These are phyloP conservation scores for Macroramphosus scolopax DNA, from an alignment of 2,797 vertebrate species.

Conservation along the genomic window DNA sequence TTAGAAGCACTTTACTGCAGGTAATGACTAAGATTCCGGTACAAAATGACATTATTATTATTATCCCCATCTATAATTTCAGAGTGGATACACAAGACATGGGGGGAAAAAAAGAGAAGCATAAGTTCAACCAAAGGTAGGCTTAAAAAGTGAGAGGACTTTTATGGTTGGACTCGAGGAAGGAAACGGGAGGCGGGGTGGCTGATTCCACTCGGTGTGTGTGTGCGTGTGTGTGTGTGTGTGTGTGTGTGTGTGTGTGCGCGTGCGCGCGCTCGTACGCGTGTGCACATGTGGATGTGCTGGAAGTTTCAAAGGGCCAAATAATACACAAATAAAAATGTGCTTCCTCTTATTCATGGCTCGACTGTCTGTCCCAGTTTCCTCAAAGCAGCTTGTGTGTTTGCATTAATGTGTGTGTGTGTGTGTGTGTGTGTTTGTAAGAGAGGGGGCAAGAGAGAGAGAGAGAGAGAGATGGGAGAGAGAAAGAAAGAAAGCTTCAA, in stretches of 20 bases:
- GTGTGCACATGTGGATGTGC: slow-evolving; percentile 30
- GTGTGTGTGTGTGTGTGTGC: slow-evolving; percentile 4
- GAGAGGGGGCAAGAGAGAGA: slow-evolving; percentile 20
- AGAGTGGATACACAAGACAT: slow-evolving; percentile 81
- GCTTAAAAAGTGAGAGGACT: slow-evolving; percentile 74
- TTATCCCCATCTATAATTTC: slow-evolving; percentile 87
- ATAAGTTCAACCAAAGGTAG: slow-evolving; percentile 84
- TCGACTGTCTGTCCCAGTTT: slow-evolving; percentile 62
- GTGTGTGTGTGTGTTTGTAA: slow-evolving; percentile 6
- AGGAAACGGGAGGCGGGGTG: slow-evolving; percentile 48
- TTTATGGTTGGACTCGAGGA: slow-evolving; percentile 56
- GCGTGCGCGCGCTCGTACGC: slow-evolving; percentile 6
- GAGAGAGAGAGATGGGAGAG: slow-evolving; percentile 36
- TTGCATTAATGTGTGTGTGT: slow-evolving; percentile 15
- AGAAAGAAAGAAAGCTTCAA: slow-evolving; percentile 50
- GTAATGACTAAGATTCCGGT: slow-evolving; percentile 87
- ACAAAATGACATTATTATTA: slow-evolving; percentile 89
- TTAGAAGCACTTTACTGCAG: slow-evolving; percentile 89
- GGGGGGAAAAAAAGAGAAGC: slow-evolving; percentile 66
- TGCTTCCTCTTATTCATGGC: slow-evolving; percentile 66
- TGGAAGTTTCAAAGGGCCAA: slow-evolving; percentile 55
- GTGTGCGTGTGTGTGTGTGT: slow-evolving; percentile 6
- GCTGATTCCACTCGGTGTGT: slow-evolving; percentile 6
- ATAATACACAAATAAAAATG: slow-evolving; percentile 60
- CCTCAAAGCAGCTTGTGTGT: slow-evolving; percentile 56